Evolutionary conservation across 2,888 invertebrate species (phyloP), one percentile per base, ranked within the genome.

Genomic region (Tipula unca): DNA sequence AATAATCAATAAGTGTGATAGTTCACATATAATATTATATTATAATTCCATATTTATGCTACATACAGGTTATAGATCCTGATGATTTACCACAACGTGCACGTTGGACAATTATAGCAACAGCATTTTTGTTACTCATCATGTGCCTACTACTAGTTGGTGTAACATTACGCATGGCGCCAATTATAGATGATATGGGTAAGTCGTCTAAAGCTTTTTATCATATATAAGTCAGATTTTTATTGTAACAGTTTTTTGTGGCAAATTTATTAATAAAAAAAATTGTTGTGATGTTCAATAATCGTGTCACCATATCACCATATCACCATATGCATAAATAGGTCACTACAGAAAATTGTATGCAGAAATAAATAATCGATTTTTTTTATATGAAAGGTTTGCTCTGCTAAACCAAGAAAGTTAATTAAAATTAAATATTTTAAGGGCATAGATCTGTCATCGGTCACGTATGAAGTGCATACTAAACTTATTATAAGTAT

Each of bases 131-230:
- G 87, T 92, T 98, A 87, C 93, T 98, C 86, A 94, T 97, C 89
- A 96, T 97, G 92, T 97, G 97, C 91, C 93, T 98, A 88, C 92
- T 98, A 87, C 92, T 98, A 86, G 97, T 98, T 36, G 98, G 97
- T 17, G 95, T 98, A 86, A 98, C 98, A 3, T 92, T 98, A 36
- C 93, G 97, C 87, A 97, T 98, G 97, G 97, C 98, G 14, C 98
- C 98, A 13, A 95, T 98, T 88, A 98, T 98, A 89, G 98, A 98
- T 90, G 97, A 97, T 89, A 96, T 98, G 95, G 97, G 98, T 98
- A 91, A 95, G 96, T 94, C 29, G 39, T 69, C 39, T 25, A 69
- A 3, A 25, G 2, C 2, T 69, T 69, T 69, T 25, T 13, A 25
- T 1, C 25, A 69, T 25, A 13, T 69, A 25, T n/a, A n/a, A n/a